Evolutionary conservation across 2,888 invertebrate genomes (phyloP).

Genomic region (Torymus auratus): DNA sequence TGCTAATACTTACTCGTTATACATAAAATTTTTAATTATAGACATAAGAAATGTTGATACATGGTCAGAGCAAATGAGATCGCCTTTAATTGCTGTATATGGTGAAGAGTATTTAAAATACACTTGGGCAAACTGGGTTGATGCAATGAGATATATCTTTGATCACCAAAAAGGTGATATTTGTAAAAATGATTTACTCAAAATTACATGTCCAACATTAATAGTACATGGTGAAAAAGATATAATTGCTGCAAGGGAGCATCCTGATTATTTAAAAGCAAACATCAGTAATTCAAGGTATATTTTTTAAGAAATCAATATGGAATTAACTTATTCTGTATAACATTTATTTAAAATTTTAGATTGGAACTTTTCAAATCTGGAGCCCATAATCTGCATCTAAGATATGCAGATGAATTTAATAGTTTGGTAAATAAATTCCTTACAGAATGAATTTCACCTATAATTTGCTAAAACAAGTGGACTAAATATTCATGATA

Average conservation of each 20-base stretch:
- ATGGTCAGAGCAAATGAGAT: slow-evolving; percentile 89
- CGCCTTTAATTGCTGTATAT: slow-evolving; percentile 85
- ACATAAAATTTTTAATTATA: slow-evolving; percentile 69
- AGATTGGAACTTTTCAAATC: slow-evolving; percentile 87
- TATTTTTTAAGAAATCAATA: slow-evolving; percentile 61
- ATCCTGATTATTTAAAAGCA: slow-evolving; percentile 84
- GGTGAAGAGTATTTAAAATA: slow-evolving; percentile 84
- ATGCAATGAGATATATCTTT: slow-evolving; percentile 80
- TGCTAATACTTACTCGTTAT: too few relatives aligned
- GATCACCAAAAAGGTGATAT: slow-evolving; percentile 84
- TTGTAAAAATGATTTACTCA: slow-evolving; percentile 81
- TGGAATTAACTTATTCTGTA: slow-evolving; percentile 15
- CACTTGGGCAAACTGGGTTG: slow-evolving; percentile 86
- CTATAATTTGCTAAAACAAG: neutral
- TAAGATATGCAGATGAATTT: slow-evolving; percentile 88
- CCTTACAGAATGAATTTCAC: slow-evolving; percentile 70
- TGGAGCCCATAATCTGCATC: slow-evolving; percentile 92
- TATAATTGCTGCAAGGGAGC: slow-evolving; percentile 85
- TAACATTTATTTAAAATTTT: slow-evolving; percentile 16
- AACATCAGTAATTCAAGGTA: slow-evolving; percentile 84
- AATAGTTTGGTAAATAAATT: slow-evolving; percentile 87
- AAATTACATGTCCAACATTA: slow-evolving; percentile 86
- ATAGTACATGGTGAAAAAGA: slow-evolving; percentile 92
- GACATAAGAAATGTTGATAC: slow-evolving; percentile 84
- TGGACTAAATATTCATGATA: too few relatives aligned